A percentile compares a stretch with the other conserved stretches of the same genome.
These are phyloP conservation scores for Phalacrocorax aristotelis DNA, from an alignment of 2,113 vertebrate species.

Conservation along the genomic window DNA sequence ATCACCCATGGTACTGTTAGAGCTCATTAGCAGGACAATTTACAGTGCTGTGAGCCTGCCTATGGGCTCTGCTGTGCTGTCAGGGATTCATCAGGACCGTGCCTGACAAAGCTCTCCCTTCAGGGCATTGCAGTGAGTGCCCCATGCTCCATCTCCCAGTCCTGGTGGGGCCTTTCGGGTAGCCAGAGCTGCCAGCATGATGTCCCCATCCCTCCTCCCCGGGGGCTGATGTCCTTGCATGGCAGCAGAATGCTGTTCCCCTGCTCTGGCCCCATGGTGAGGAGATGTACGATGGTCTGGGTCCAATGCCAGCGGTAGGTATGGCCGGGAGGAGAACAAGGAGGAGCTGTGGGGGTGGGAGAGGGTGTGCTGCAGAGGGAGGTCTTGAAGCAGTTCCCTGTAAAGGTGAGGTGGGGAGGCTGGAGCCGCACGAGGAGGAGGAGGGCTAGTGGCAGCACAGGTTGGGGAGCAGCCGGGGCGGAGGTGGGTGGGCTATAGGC, in stretches of 20 bases:
- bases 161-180: accelerated
- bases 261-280: accelerated
- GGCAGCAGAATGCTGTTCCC: accelerated
- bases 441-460: neutral
- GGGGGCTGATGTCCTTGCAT: accelerated
- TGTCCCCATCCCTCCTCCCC: accelerated
- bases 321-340: neutral
- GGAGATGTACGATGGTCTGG: accelerated
- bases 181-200: accelerated
- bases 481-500: neutral
- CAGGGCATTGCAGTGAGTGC: neutral
- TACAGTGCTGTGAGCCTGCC: accelerated
- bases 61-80: neutral
- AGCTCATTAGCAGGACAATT: neutral
- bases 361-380: slow-evolving; percentile 25
- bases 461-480: neutral
- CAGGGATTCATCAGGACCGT: neutral
- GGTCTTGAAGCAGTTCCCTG: neutral
- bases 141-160: accelerated
- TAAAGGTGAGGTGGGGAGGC: neutral
- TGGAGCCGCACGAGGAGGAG: neutral
- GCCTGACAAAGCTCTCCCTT: neutral
- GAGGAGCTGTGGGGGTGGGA: slow-evolving; percentile 54
- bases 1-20: neutral
- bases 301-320: neutral